Evolutionary conservation across 2,888 invertebrate genomes (phyloP), one percentile per base, ranked within the genome.

Genomic region (Craniophora ligustri): DNA sequence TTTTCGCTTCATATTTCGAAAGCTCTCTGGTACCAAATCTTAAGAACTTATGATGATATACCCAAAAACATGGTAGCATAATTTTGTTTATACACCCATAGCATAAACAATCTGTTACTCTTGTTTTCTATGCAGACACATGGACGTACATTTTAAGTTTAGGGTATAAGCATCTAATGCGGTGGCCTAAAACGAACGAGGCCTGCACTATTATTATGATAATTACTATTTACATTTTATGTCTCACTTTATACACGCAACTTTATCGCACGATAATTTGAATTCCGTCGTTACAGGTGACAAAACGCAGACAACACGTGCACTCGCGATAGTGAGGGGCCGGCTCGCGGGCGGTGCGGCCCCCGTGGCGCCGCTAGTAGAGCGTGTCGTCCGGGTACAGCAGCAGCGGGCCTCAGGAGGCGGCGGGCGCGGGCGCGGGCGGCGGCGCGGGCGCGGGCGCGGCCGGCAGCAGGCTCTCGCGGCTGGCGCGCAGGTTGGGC

Each of bases 401-500:
- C 71, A 81, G 75, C 57, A 78, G 76, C 72, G 73, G 72, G 95
- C 95, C 94, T 83, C 81, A 82, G 83, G 95, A 94, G 59, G 59
- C 62, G 57, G 71, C 61, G 34, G 51, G 51, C 2, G 32, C 41
- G 19, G 46, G 21, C 2, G 18, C 34, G 38, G 41, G 61, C 45
- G 59, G 55, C 42, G 86, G 48, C 11, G 53, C 39, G 21, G 49
- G 16, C 23, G 60, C 50, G 35, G 44, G 48, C 34, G 67, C 60
- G 67, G 71, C 46, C 47, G 72, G 76, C 53, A 78, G 77, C 50
- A 78, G 75, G 46, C 67, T 70, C 76, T 80, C 81, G 39, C 76
- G 95, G 85, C 95, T 95, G 77, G 95, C 95, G 87, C 95, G 95
- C 89, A 96, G 93, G 93, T 96, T 96, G 88, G 96, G 96, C 92